Percentiles rank a stretch among this genome's conserved stretches.
Evolutionary conservation across 2,888 invertebrate species (phyloP).

Genomic region (Autographa gamma): DNA sequence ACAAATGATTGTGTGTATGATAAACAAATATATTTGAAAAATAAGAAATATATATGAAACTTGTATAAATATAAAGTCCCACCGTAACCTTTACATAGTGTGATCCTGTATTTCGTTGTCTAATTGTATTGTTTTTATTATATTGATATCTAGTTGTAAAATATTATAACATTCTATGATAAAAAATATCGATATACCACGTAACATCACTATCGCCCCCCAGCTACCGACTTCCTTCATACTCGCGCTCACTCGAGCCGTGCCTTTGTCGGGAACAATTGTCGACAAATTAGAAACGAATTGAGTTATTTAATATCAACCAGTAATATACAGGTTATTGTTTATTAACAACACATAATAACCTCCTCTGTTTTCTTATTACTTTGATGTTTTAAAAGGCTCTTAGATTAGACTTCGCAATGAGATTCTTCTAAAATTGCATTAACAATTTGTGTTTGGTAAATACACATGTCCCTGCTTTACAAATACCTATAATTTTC

Average conservation of each 20-base stretch:
- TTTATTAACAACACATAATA: slow-evolving; percentile 72
- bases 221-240: slow-evolving; percentile 88
- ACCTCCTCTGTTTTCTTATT: slow-evolving; percentile 58
- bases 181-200: slow-evolving; percentile 59
- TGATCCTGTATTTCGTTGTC: too few species aligned
- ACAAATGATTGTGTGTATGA: too few species aligned
- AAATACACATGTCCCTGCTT: too few species aligned
- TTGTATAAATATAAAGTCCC: too few species aligned
- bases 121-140: too few species aligned
- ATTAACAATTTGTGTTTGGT: not conserved
- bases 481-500: too few species aligned
- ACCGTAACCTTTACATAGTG: too few species aligned
- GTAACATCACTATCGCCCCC: slow-evolving; percentile 71
- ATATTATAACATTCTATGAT: too few species aligned
- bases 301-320: slow-evolving; percentile 89
- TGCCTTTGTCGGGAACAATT: slow-evolving; percentile 89
- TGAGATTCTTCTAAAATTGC: not conserved
- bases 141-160: too few species aligned
- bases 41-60: too few species aligned
- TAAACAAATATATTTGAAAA: too few species aligned
- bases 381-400: slow-evolving; percentile 45
- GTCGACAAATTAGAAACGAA: slow-evolving; percentile 89
- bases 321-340: slow-evolving; percentile 81
- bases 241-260: slow-evolving; percentile 87
- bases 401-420: not conserved